Evolutionary conservation across 2,888 invertebrate genomes (phyloP), one percentile per base, ranked within the genome.

Genomic region (Ennomos quercinarius): DNA sequence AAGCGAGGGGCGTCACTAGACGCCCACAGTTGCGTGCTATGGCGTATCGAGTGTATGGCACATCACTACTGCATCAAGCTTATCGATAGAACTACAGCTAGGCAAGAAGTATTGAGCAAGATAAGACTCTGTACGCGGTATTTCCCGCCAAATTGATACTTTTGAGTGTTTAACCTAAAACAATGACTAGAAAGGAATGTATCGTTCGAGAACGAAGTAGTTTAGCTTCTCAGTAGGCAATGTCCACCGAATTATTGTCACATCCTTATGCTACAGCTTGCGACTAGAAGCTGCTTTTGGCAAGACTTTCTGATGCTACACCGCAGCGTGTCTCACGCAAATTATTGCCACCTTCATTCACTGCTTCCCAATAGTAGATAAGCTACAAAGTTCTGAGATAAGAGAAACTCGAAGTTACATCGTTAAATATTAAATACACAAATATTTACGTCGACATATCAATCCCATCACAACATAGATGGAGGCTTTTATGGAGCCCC

Each of bases 101-200:
- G 82, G 86, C 87, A 84, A 89, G 85, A 87, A 78, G 83, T 83
- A 83, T 88, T 91, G 91, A 91, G 91, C 91, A 89, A 89, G 84
- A 82, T 77, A 73, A 83, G 76, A 82, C 80, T 81, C 74, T 78
- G 76, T 76, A 74, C 36, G 35, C 53, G 53, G 40, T 56, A 11
- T 78, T 74, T 80, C 77, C 78, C 80, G 83, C 81, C 80, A 78
- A 82, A 80, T 76, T 64, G 65, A 61, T 63, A 58, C 47, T 59
- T 55, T 59, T 57, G 37, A 56, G 56, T 51, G 49, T 60, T 64
- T 61, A 53, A 67, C 68, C 70, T 67, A 70, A 73, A 76, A 83
- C 55, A 87, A 89, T 91, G 91, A 91, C 91, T 91, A 91, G 91
- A 90, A 66, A 84, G 91, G 89, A 91, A 91, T 90, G 91, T 89